Base-by-base conservation (phyloP, 2,797 vertebrate species). In the Karalla daura region DNA sequence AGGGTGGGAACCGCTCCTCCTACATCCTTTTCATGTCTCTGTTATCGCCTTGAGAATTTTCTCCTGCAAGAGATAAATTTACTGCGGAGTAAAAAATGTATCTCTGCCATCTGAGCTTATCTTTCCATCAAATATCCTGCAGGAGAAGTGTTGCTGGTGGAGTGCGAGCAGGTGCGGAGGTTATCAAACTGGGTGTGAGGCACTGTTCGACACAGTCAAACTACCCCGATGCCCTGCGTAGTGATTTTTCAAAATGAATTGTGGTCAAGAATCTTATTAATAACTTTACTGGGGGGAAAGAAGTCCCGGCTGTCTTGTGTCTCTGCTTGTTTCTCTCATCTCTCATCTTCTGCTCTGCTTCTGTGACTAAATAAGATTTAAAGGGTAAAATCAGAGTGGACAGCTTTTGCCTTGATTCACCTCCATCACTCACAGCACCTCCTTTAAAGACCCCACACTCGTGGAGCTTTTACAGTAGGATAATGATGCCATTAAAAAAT, bases 221-320 rank as follows among this genome's bases (percentile, higher is more conserved):
- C 88, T 83, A 84, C 75, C 88, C 84, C 91, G 89, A 91, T 91
- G 86, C 80, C 87, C 90, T 72, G 71, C 78, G 64, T 79, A 89
- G 88, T 69, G 81, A 95, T 94, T 93, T 93, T 89, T 95, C 92
- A 94, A 90, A 94, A 94, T 92, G 86, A 94, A 92, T 89, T 94
- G 90, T 90, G 91, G 93, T 92, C 84, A 88, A 85, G 80, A 92
- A 91, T 89, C 76, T 78, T 91, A 91, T 91, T 90, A 91, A 90
- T 93, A 93, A 89, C 68, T 89, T 91, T 84, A 87, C 10, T 20
- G 20, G 66, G 61, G 61, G 76, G 81, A 83, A 80, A 78, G 7
- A 75, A 49, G 54, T 52, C 18, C 8, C 13, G 15, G 17, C 58
- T 35, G 3, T 76, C 46, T 80, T 10, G 0, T 27, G 54, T 62